Percentiles rank a stretch among this genome's conserved stretches.
Conservation (phyloP, 2,797 vertebrate genomes). For the Acipenser transmontanus region DNA sequence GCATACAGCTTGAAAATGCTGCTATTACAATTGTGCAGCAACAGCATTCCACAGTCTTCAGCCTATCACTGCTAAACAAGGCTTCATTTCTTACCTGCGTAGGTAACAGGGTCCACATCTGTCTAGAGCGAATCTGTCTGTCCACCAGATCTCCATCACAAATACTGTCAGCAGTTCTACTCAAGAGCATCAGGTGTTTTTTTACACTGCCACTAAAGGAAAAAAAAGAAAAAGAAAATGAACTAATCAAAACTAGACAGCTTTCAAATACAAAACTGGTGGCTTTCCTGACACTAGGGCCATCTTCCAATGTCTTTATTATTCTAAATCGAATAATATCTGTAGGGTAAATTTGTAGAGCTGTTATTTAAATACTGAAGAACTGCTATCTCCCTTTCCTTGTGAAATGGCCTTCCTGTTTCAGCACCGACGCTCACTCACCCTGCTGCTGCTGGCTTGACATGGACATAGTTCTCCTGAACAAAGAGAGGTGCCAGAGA, state of each 20-base stretch:
- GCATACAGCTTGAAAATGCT: no score
- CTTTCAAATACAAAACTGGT: no score
- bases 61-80: no score
- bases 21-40: no score
- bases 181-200: slow-evolving; percentile 85
- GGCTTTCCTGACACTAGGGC: no score
- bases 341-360: no score
- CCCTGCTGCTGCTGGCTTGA: slow-evolving; percentile 82
- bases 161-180: slow-evolving; percentile 91
- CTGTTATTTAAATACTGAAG: no score
- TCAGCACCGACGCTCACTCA: slow-evolving; percentile 43
- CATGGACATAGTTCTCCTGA: slow-evolving; percentile 90
- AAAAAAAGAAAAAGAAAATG: not conserved
- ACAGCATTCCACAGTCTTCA: no score
- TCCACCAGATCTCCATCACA: slow-evolving; percentile 92
- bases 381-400: no score
- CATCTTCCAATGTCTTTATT: no score
- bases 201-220: slow-evolving; percentile 69
- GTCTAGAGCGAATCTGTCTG: slow-evolving; percentile 77
- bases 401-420: no score
- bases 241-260: not conserved
- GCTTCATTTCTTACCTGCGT: slow-evolving; percentile 71
- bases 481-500: slow-evolving; percentile 91
- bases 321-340: no score
- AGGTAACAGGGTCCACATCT: slow-evolving; percentile 91